Percentiles rank a stretch among this genome's conserved stretches.
These are phyloP conservation scores for Saccostrea echinata DNA, from an alignment of 1,140 invertebrate species.

Conservation along the genomic window DNA sequence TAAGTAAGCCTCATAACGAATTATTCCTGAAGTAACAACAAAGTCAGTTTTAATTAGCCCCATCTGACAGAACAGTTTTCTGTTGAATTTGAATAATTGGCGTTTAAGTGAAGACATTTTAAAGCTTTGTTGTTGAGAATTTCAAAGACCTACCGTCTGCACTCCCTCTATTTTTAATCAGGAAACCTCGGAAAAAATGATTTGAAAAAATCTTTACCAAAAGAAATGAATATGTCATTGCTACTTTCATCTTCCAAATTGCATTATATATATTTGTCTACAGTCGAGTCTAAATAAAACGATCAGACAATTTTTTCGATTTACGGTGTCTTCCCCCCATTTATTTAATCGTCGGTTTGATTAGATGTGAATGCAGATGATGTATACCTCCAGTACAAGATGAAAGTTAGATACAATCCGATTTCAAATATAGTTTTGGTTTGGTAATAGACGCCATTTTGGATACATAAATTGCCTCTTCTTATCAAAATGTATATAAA, in stretches of 20 bases:
- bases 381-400: neutral
- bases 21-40: neutral
- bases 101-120: neutral
- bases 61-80: neutral
- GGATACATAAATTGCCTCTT: no score
- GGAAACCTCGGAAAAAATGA: neutral
- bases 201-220: neutral
- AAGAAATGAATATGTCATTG: conserved; percentile 26
- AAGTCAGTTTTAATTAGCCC: neutral
- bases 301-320: neutral
- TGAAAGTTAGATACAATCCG: neutral
- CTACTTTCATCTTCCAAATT: neutral
- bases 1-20: neutral
- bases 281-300: neutral
- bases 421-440: neutral
- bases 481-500: no score
- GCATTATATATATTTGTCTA: neutral
- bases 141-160: neutral
- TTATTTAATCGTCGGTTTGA: neutral
- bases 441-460: neutral
- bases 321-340: neutral
- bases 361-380: neutral
- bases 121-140: neutral
- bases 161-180: neutral
- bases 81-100: conserved; percentile 10